These are phyloP conservation scores for Drosophila serrata DNA, from an alignment of 1,140 invertebrate genomes.

Conservation along the genomic window DNA sequence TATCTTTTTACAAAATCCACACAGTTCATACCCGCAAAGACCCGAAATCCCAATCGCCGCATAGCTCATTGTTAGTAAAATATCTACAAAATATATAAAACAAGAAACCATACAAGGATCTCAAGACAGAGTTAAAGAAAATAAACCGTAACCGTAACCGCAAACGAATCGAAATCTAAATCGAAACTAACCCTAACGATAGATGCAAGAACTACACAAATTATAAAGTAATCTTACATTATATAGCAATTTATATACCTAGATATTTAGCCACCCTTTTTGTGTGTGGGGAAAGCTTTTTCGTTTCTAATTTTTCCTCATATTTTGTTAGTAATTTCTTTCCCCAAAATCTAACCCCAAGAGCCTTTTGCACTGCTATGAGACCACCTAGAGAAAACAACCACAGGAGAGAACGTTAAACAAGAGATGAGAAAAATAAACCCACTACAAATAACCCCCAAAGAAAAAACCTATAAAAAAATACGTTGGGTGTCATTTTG, in stretches of 20 bases:
- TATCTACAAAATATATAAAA: conserved; percentile 15
- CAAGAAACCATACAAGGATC: conserved; percentile 51
- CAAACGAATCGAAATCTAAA: conserved; percentile 36
- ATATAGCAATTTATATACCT: conserved; percentile 48
- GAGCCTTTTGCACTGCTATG: conserved; percentile 82
- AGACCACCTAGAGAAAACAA: conserved; percentile 78
- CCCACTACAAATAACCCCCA: conserved; percentile 26
- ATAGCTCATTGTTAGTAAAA: conserved; percentile 49
- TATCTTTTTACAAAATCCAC: background rate
- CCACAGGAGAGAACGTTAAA: conserved; percentile 35
- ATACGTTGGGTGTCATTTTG: conserved; percentile 43
- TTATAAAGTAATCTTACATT: conserved; percentile 44
- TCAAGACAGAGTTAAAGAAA: conserved; percentile 54
- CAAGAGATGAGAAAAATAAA: conserved; percentile 20
- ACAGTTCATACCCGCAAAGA: background rate
- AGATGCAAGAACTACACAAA: conserved; percentile 61
- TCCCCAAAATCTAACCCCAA: conserved; percentile 27
- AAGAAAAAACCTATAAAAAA: conserved; percentile 22
- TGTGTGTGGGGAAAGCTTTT: conserved; percentile 8
- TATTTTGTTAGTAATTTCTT: background rate
- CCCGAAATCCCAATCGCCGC: conserved; percentile 4
- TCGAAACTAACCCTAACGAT: conserved; percentile 82
- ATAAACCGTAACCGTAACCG: conserved; percentile 41
- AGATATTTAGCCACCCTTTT: conserved; percentile 47
- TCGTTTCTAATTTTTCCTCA: background rate